Evolutionary conservation across 1,140 invertebrate genomes (phyloP).

Genomic region (Platorchestia sp.): DNA sequence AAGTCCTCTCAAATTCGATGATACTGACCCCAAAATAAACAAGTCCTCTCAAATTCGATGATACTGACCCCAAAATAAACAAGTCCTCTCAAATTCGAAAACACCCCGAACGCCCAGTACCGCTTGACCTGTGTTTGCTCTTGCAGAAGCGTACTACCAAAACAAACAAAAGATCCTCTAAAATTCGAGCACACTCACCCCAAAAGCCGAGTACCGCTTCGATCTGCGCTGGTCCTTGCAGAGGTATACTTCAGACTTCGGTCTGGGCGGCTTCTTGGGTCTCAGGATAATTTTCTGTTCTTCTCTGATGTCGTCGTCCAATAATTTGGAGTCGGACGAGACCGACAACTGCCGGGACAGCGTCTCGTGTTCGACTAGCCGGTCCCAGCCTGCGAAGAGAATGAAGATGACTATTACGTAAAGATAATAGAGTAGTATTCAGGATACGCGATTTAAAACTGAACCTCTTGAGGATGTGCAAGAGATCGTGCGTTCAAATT

Average conservation of each 20-base stretch:
- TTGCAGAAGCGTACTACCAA: too few relatives aligned
- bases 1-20: too few relatives aligned
- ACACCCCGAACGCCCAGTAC: too few relatives aligned
- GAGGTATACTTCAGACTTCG: constrained; percentile 89
- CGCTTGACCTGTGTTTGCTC: too few relatives aligned
- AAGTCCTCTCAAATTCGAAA: too few relatives aligned
- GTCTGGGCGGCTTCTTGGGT: constrained; percentile 88
- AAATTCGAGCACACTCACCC: constrained; percentile 77
- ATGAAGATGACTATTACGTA: neutral
- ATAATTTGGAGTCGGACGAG: constrained; percentile 89
- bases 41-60: too few relatives aligned
- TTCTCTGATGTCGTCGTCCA: constrained; percentile 87
- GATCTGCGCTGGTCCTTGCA: constrained; percentile 77
- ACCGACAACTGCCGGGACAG: constrained; percentile 90
- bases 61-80: too few relatives aligned
- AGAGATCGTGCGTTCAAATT: neutral
- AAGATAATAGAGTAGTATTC: neutral
- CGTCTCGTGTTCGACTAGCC: constrained; percentile 80
- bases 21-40: too few relatives aligned
- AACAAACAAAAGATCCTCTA: neutral
- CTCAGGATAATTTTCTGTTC: constrained; percentile 86
- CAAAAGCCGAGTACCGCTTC: constrained; percentile 91
- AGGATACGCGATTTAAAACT: neutral
- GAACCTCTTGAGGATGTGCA: neutral
- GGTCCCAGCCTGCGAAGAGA: constrained; percentile 79